phyloP scores from a whole-genome alignment of 1,140 invertebrate species.

The Drosophila ambigua region DNA sequence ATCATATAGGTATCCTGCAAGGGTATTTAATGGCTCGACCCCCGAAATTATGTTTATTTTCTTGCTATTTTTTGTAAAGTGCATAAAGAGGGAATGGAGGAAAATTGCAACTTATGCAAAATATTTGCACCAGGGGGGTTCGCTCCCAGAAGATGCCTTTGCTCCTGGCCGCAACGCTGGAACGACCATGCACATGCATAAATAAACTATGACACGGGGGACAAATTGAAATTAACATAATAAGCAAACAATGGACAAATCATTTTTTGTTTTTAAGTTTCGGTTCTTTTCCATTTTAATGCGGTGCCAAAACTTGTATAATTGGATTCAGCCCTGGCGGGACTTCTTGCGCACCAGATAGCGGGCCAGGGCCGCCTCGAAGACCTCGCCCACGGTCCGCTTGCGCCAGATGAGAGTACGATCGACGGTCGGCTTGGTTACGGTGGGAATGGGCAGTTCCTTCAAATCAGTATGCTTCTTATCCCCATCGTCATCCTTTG shows the following conservation, averaged over 20 bases:
- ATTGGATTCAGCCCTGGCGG: conserved; percentile 58
- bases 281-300: conserved; percentile 8
- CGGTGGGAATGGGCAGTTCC: conserved; percentile 30
- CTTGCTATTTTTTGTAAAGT: conserved; percentile 21
- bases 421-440: conserved; percentile 40
- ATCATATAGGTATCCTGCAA: too few relatives aligned
- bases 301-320: conserved; percentile 13
- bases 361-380: conserved; percentile 90
- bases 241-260: conserved; percentile 45
- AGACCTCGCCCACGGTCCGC: conserved; percentile 91
- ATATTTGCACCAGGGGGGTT: conserved; percentile 56
- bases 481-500: conserved; percentile 4
- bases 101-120: conserved; percentile 57
- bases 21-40: too few relatives aligned
- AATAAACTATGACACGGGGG: conserved; percentile 33
- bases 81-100: conserved; percentile 1
- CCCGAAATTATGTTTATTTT: conserved; percentile 2
- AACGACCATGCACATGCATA: conserved; percentile 22
- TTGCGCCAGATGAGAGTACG: conserved; percentile 93
- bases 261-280: conserved; percentile 33
- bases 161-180: not conserved
- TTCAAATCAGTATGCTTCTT: conserved; percentile 9
- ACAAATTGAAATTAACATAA: conserved; percentile 64
- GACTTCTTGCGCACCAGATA: conserved; percentile 91
- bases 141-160: conserved; percentile 27